phyloP scores from a whole-genome alignment of 2,888 invertebrate genomes.

The Xestia ashworthii region DNA sequence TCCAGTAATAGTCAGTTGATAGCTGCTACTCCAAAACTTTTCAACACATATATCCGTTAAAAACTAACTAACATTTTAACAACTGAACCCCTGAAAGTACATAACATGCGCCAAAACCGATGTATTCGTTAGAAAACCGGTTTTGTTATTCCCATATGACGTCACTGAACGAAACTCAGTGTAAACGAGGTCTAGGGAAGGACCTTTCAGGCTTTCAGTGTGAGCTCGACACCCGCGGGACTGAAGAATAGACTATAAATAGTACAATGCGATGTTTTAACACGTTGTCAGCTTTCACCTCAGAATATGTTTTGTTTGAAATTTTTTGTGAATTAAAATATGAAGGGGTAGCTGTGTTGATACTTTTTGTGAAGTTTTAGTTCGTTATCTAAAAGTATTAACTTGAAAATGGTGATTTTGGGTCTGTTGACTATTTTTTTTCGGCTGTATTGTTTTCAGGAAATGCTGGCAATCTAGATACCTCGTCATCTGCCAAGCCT shows the following conservation, averaged over 20 bases:
- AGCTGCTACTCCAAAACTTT: not conserved
- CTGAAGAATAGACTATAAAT: slow-evolving; percentile 39
- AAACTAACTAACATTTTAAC: slow-evolving; percentile 7
- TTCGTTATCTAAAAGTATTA: not conserved
- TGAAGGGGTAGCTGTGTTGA: not conserved
- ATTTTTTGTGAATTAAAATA: not conserved
- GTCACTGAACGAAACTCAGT: slow-evolving; percentile 45
- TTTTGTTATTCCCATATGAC: slow-evolving; percentile 51
- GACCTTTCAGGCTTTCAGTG: slow-evolving; percentile 51
- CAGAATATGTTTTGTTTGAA: slow-evolving; percentile 1
- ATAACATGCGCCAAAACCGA: slow-evolving; percentile 27
- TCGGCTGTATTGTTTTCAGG: not conserved
- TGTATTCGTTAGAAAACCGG: slow-evolving; percentile 39
- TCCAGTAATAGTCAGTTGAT: not conserved
- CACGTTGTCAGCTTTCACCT: slow-evolving; percentile 30
- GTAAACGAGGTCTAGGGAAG: slow-evolving; percentile 50
- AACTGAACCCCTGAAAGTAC: not conserved
- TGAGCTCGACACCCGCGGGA: slow-evolving; percentile 36
- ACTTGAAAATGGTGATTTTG: not conserved
- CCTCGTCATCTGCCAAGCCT: not conserved
- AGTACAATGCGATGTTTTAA: slow-evolving; percentile 50
- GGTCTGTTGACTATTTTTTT: not conserved
- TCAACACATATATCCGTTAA: not conserved
- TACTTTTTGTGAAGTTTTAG: not conserved
- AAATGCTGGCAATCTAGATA: not conserved